Evolutionary conservation across 2,113 vertebrate genomes (phyloP), one percentile per base, ranked within the genome.

Genomic region (Rafetus swinhoei): DNA sequence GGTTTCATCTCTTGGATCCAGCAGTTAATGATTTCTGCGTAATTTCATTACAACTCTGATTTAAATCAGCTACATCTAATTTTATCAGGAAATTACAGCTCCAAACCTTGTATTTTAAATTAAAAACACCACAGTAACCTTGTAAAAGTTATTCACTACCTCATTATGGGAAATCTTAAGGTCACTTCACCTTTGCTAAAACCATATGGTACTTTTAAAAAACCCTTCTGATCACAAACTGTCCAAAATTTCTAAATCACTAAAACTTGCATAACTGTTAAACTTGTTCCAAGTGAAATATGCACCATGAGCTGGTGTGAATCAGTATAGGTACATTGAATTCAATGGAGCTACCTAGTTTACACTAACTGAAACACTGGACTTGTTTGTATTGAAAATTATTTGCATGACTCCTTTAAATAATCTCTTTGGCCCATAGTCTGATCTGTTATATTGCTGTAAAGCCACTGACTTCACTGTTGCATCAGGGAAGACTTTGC

Each of bases 31-130:
- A 62, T 86, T 94, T 85, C 90, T 45, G 54, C 18, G 4, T 84
- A 89, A 93, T 77, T 82, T 77, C 76, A 88, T 80, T 89, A 85
- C 79, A 77, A 86, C 4, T 35, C 79, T 69, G 60, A 29, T 87
- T 94, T 91, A 57, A 93, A 91, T 54, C 29, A 45, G 52, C 0
- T 0, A 84, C 25, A 35, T 87, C 85, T 89, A 89, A 92, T 86
- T 93, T 94, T 94, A 96, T 82, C 81, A 89, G 55, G 16, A 83
- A 92, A 52, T 95, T 94, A 86, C 81, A 89, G 82, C 35, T 84
- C 57, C 90, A 92, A 90, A 91, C 13, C 74, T 91, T 85, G 77
- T 90, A n/a, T 76, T 88, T 93, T 90, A 90, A 96, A 96, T 94
- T 92, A 94, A 69, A 69, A 91, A 84, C 15, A 85, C n/a, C 25